phyloP scores from a whole-genome alignment of 2,113 vertebrate genomes.

The Limnothrissa miodon region DNA sequence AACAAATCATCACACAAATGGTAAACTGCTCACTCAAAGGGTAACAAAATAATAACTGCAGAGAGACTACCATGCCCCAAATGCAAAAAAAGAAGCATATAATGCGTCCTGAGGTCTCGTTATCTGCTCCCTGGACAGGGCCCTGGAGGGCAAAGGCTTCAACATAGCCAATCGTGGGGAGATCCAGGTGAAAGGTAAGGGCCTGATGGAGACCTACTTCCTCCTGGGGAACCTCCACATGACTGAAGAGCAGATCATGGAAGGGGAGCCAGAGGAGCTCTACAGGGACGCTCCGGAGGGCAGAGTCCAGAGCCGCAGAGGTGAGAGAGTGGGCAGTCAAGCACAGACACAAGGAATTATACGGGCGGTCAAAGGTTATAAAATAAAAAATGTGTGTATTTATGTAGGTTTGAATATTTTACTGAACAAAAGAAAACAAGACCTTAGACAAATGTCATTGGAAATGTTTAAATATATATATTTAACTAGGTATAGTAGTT shows the following conservation, averaged over 20 bases:
- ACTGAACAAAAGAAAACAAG: too few relatives aligned
- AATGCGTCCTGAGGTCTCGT: neutral
- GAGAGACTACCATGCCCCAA: neutral
- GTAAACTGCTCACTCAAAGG: neutral
- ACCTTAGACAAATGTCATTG: too few relatives aligned
- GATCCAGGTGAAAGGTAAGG: conserved; percentile 80
- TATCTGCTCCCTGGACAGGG: conserved; percentile 49
- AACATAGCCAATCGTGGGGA: conserved; percentile 69
- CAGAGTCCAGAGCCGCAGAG: neutral
- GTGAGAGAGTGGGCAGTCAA: conserved; percentile 20
- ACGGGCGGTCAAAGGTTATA: too few relatives aligned
- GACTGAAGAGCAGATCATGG: conserved; percentile 76
- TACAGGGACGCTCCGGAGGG: conserved; percentile 41
- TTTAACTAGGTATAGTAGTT: too few relatives aligned
- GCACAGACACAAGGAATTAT: neutral
- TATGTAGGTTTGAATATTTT: too few relatives aligned
- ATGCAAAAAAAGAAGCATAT: neutral
- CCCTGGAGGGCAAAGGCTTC: conserved; percentile 70
- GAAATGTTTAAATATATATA: too few relatives aligned
- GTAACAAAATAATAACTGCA: neutral
- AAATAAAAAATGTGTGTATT: neutral
- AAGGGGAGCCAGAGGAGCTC: conserved; percentile 35
- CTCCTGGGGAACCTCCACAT: conserved; percentile 66
- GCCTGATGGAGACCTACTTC: conserved; percentile 77
- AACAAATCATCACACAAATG: neutral